These are phyloP conservation scores for Cynaeus angustus DNA, from an alignment of 2,888 invertebrate species.

Conservation along the genomic window DNA sequence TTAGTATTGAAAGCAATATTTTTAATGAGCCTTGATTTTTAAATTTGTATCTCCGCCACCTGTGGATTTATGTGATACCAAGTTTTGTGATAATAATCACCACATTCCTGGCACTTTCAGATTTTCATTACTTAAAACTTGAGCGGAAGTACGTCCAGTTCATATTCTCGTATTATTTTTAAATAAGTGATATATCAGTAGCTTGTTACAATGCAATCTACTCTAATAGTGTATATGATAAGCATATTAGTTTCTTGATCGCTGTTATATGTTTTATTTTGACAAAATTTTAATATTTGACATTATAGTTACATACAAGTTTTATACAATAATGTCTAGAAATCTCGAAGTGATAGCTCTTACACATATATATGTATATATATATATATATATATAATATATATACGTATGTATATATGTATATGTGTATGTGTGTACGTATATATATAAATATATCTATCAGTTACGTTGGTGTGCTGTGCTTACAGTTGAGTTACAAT, in stretches of 20 bases:
- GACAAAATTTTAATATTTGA: constrained; percentile 42
- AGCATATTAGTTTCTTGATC: constrained; percentile 41
- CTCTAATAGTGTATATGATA: constrained; percentile 37
- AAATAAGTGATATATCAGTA: constrained; percentile 46
- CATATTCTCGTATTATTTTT: constrained; percentile 46
- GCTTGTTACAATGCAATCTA: constrained; percentile 39
- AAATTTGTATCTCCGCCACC: neutral
- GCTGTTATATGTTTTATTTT: constrained; percentile 39
- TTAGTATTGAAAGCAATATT: neutral
- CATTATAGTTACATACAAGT: constrained; percentile 38
- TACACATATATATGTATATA: constrained; percentile 36
- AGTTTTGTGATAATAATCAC: constrained; percentile 8
- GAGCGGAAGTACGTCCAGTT: constrained; percentile 52
- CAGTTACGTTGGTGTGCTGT: constrained; percentile 49
- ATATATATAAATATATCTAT: constrained; percentile 28
- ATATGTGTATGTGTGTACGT: no score
- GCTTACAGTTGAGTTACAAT: constrained; percentile 41
- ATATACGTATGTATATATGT: no score
- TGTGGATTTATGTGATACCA: constrained; percentile 11
- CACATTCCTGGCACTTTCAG: constrained; percentile 42
- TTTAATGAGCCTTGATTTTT: neutral
- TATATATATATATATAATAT: no score
- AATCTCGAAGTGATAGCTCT: constrained; percentile 48
- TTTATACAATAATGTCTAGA: constrained; percentile 46
- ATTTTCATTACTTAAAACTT: constrained; percentile 54